These are phyloP conservation scores for Embidobia sp. DNA, from an alignment of 2,888 invertebrate species.

Conservation along the genomic window DNA sequence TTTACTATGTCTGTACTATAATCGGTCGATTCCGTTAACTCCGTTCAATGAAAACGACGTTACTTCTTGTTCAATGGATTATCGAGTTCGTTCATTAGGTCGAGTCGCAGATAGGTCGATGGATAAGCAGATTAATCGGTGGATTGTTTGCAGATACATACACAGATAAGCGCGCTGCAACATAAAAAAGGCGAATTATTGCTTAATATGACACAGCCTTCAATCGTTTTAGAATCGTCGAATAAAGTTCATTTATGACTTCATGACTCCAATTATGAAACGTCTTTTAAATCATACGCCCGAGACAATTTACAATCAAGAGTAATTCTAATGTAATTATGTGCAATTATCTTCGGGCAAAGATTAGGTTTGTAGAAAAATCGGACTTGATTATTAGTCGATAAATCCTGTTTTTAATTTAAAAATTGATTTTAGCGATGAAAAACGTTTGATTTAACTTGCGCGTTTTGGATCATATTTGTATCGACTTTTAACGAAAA, in stretches of 20 bases:
- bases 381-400: too few species aligned
- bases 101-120: constrained; percentile 58
- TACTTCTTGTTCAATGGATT: constrained; percentile 56
- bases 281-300: constrained; percentile 30
- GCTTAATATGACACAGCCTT: constrained; percentile 36
- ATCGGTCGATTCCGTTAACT: constrained; percentile 25
- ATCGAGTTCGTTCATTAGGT: constrained; percentile 60
- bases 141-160: constrained; percentile 60
- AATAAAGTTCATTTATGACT: constrained; percentile 40
- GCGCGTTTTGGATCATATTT: too few species aligned
- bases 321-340: constrained; percentile 1
- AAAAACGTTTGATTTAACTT: too few species aligned
- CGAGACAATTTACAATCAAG: neutral
- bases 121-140: constrained; percentile 60
- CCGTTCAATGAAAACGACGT: constrained; percentile 54
- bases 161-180: constrained; percentile 39
- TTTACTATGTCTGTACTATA: neutral
- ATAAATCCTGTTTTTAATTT: too few species aligned
- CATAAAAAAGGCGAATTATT: constrained; percentile 45
- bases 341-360: neutral
- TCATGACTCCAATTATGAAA: constrained; percentile 33
- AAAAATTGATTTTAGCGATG: too few species aligned
- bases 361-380: too few species aligned
- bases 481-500: too few species aligned
- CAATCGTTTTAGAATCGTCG: constrained; percentile 10